Conservation (phyloP, 2,113 vertebrate genomes). For the Notarius quadriscutis region DNA sequence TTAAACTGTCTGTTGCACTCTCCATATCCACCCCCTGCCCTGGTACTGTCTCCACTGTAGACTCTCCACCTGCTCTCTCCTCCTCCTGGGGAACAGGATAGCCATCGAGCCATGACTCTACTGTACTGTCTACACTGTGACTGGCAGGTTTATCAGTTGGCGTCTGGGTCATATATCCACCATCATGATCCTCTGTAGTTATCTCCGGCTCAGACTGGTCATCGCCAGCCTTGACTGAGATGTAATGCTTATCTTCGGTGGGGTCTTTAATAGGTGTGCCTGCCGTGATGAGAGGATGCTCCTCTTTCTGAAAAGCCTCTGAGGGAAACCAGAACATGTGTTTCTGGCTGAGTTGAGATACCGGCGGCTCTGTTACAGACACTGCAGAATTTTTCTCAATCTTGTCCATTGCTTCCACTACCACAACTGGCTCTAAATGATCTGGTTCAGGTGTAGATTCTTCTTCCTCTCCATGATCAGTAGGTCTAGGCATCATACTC, state of each 20-base stretch:
- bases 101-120: conserved; percentile 87
- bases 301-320: conserved; percentile 75
- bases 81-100: conserved; percentile 80
- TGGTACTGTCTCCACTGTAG: conserved; percentile 62
- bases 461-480: conserved; percentile 30
- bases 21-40: conserved; percentile 37
- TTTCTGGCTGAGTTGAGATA: conserved; percentile 82
- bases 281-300: conserved; percentile 54
- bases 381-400: conserved; percentile 56
- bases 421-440: conserved; percentile 32
- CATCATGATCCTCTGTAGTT: conserved; percentile 47
- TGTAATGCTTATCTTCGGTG: conserved; percentile 52
- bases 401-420: conserved; percentile 31
- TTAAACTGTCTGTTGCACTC: conserved; percentile 35
- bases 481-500: conserved; percentile 41
- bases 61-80: conserved; percentile 64
- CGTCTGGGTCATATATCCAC: conserved; percentile 40
- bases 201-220: conserved; percentile 36
- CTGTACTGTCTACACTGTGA: conserved; percentile 68
- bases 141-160: conserved; percentile 47
- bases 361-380: conserved; percentile 73
- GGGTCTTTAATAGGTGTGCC: conserved; percentile 64
- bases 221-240: conserved; percentile 50
- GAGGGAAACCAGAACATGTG: conserved; percentile 87
- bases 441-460: conserved; percentile 41